Evolutionary conservation across 2,797 vertebrate species (phyloP), one percentile per base, ranked within the genome.

Genomic region (Graptemys geographica): DNA sequence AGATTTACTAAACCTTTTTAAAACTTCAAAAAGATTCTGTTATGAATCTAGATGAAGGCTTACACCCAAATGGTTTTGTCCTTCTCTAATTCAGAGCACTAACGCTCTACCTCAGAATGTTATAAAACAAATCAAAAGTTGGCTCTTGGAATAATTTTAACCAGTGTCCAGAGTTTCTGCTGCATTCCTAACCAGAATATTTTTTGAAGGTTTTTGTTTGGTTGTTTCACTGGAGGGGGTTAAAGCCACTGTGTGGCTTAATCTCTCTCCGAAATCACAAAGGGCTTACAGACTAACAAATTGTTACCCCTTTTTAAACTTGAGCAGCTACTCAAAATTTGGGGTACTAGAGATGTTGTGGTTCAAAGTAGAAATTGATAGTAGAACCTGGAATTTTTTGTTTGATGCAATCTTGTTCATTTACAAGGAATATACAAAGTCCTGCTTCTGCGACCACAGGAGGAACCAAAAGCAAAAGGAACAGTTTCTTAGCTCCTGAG

Each of bases 61-160:
- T 92, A 84, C 41, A 90, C 2, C 3, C 83, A 84, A 25, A 44
- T 74, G 41, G 21, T 41, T 74, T 41, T 25, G 21, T 44, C 69
- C 19, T 37, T 44, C 23, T 74, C 37, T 44, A 44, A 90, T 93
- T 87, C 84, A 89, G 91, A 92, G n/a, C 44, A 79, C 44, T 1
- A 83, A 62, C 90, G 84, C 18, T 65, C 21, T 87, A 59, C 86
- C 18, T 93, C 41, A 81, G 82, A 56, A 78, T 27, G 69, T 88
- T 79, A 69, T 37, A 90, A 53, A 10, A 83, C 82, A 41, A 69
- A 81, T 94, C 33, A 81, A 59, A 93, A 96, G 94, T 47, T 79
- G 27, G 12, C 37, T 91, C 9, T 89, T 86, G n/a, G n/a, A 41
- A 89, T 87, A 84, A 49, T 81, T 95, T 90, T 93, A 96, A 90